Conservation (phyloP, 2,797 vertebrate species). For the Mormyrus proboscirostris region DNA sequence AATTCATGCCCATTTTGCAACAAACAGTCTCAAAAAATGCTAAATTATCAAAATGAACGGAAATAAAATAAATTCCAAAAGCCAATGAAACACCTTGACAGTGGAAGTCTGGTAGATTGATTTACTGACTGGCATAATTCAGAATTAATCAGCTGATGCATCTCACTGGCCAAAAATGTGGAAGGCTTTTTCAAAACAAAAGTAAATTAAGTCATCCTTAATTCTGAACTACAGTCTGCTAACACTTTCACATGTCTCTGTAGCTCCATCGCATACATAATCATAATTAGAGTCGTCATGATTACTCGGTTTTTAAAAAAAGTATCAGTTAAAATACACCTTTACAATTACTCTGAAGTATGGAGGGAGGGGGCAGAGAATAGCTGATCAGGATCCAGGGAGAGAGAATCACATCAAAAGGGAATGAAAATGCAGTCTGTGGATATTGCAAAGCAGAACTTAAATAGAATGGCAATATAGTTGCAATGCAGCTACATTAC, state of each 20-base stretch:
- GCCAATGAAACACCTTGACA: neutral
- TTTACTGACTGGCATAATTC: neutral
- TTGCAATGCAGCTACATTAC: neutral
- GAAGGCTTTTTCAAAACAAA: neutral
- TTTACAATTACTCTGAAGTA: neutral
- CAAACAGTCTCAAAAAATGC: slow-evolving; percentile 34
- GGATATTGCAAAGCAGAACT: neutral
- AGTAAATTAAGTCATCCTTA: neutral
- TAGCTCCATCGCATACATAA: neutral
- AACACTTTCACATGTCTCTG: neutral
- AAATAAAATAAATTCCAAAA: neutral
- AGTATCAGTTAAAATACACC: neutral
- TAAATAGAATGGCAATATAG: neutral
- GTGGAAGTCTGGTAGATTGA: neutral
- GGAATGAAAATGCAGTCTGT: neutral
- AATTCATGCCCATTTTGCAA: slow-evolving; percentile 41
- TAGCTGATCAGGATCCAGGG: neutral
- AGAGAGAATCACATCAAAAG: neutral
- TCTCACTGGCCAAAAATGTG: neutral
- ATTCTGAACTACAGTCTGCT: neutral
- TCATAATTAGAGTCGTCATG: neutral
- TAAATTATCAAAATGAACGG: slow-evolving; percentile 41
- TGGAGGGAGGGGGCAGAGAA: neutral
- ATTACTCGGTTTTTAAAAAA: neutral
- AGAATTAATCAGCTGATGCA: neutral